phyloP scores from a whole-genome alignment of 2,797 vertebrate genomes.

The Molothrus aeneus region DNA sequence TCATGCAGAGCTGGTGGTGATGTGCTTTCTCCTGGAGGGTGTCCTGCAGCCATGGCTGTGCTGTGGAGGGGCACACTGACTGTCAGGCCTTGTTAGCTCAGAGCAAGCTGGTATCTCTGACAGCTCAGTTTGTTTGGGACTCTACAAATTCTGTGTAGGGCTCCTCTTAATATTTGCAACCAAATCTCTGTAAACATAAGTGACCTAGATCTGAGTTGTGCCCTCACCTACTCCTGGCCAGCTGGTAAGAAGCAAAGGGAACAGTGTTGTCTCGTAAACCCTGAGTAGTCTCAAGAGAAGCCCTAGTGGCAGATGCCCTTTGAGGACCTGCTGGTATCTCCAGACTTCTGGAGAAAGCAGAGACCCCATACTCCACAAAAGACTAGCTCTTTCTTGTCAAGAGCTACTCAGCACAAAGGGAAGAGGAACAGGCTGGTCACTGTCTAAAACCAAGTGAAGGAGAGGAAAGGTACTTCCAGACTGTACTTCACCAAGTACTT shows the following conservation, averaged over 20 bases:
- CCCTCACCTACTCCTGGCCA: not conserved
- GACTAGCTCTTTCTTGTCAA: not conserved
- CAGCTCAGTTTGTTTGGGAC: not conserved
- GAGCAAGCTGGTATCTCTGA: slow-evolving; percentile 44
- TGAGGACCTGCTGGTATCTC: not conserved
- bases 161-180: not conserved
- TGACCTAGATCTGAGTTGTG: not conserved
- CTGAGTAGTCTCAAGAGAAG: not conserved
- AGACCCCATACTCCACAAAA: not conserved
- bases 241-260: not conserved
- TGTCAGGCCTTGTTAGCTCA: not conserved
- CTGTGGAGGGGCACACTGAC: not conserved
- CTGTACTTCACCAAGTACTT: not conserved
- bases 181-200: not conserved
- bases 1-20: slow-evolving; percentile 71
- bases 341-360: not conserved
- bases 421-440: not conserved
- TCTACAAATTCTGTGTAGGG: not conserved
- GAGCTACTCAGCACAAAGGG: not conserved
- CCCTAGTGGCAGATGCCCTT: not conserved
- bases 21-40: slow-evolving; percentile 78
- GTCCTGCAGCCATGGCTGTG: slow-evolving; percentile 54
- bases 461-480: not conserved
- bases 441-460: not conserved
- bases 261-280: not conserved